A percentile compares a stretch with the other conserved stretches of the same genome.
phyloP scores from a whole-genome alignment of 2,888 invertebrate species.

The Campoplex nolae region DNA sequence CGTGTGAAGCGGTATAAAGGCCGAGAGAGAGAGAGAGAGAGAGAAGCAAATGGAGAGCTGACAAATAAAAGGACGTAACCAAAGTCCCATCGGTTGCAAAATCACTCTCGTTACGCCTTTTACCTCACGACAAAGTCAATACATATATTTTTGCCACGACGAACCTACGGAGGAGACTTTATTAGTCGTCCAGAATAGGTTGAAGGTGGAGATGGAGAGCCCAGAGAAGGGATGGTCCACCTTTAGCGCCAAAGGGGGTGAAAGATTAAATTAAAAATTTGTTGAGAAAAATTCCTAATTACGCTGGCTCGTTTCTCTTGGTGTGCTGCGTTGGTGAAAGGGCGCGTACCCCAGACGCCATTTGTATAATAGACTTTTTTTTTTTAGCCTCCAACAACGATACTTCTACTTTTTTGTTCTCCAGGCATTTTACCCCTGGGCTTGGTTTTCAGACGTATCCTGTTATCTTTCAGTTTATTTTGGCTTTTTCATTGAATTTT shows the following conservation, averaged over 20 bases:
- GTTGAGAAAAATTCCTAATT: slow-evolving; percentile 79
- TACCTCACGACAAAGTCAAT: background rate
- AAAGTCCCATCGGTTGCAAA: background rate
- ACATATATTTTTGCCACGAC: slow-evolving; percentile 21
- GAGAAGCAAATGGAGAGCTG: background rate
- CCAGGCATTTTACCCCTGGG: slow-evolving; percentile 8
- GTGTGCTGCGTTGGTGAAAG: slow-evolving; percentile 4
- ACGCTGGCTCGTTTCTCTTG: slow-evolving; percentile 65
- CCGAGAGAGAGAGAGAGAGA: slow-evolving; percentile 47
- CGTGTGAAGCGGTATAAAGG: slow-evolving; percentile 61
- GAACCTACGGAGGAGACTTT: slow-evolving; percentile 51
- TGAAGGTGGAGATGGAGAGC: slow-evolving; percentile 35
- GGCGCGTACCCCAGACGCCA: slow-evolving; percentile 23
- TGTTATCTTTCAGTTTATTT: background rate
- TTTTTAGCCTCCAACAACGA: background rate
- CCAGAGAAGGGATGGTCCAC: slow-evolving; percentile 30
- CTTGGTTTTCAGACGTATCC: background rate
- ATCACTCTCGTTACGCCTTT: slow-evolving; percentile 17
- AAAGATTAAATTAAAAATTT: slow-evolving; percentile 77
- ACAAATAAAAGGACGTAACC: slow-evolving; percentile 9
- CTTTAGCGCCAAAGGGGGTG: slow-evolving; percentile 28
- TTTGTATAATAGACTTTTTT: slow-evolving; percentile 40
- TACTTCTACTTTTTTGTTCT: slow-evolving; percentile 57
- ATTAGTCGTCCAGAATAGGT: slow-evolving; percentile 60
- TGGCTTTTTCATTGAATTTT: background rate